phyloP scores from a whole-genome alignment of 1,140 invertebrate genomes.

The Dufourea novaeangliae region DNA sequence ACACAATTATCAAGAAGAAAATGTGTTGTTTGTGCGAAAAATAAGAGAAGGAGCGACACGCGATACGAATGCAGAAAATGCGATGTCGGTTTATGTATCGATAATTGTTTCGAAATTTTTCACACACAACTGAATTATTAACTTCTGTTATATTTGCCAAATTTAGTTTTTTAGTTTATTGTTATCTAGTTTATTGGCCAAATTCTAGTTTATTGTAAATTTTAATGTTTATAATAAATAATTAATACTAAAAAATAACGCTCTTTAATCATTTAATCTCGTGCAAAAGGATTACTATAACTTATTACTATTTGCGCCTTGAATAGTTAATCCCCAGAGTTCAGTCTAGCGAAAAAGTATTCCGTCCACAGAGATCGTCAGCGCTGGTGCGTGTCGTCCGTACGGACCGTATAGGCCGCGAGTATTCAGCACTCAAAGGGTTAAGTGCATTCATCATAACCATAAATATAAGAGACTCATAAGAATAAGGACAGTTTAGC shows the following conservation, averaged over 20 bases:
- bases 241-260: slow-evolving; percentile 15
- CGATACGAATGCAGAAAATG: slow-evolving; percentile 25
- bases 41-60: slow-evolving; percentile 23
- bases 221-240: slow-evolving; percentile 5
- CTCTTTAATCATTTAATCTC: slow-evolving; percentile 10
- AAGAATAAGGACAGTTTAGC: too few relatives aligned
- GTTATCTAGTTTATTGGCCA: background rate
- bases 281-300: too few relatives aligned
- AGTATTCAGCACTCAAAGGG: slow-evolving; percentile 19
- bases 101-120: slow-evolving; percentile 9
- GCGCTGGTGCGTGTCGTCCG: background rate
- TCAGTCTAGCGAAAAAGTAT: slow-evolving; percentile 1
- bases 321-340: background rate
- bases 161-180: slow-evolving; percentile 8
- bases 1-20: slow-evolving; percentile 9
- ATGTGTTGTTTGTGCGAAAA: slow-evolving; percentile 24
- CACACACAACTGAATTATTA: background rate
- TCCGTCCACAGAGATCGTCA: slow-evolving; percentile 2
- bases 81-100: slow-evolving; percentile 4
- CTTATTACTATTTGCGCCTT: background rate
- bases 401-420: slow-evolving; percentile 6
- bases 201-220: slow-evolving; percentile 1
- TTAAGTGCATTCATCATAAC: too few relatives aligned
- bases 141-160: slow-evolving; percentile 1
- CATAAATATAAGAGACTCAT: too few relatives aligned